Evolutionary conservation across 2,888 invertebrate genomes (phyloP), one percentile per base, ranked within the genome.

Genomic region (Epistrophella euchroma): DNA sequence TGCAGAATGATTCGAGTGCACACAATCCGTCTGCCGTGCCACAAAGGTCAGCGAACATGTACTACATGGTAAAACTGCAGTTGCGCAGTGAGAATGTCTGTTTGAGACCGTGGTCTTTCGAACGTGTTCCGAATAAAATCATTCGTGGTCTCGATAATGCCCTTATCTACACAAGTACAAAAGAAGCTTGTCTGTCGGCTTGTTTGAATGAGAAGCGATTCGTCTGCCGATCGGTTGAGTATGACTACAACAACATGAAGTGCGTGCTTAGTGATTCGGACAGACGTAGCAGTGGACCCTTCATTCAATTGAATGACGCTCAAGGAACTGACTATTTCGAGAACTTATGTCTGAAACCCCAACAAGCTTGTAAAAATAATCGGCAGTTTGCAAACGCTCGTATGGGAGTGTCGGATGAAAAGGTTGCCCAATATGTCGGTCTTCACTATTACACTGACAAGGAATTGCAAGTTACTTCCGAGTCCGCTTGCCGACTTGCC

Each of bases 131-230:
- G 4, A 98, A 98, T 92, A 97, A 97, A 93, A 96, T 97, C 93
- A 96, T 98, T 80, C 95, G 97, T 47, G 97, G 97, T 0, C 93
- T 97, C 89, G 98, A 98, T 93, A 97, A 98, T 91, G 97, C 97
- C 45, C 94, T 98, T 85, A 97, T 98, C 92, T 98, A 97, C 92
- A 97, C 98, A 1, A 97, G 97, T 62, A 97, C 98, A 78, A 98
- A 98, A 92, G 98, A 98, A 93, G 97, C 97, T 82, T 98, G 98
- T 91, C 94, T 98, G 35, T 97, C 98, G 32, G 97, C 98, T 50
- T 98, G 98, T 91, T 94, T 98, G 72, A 98, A 98, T 91, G 98
- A 98, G 94, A 97, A 97, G 92, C 96, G 97, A 72, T 98, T 98
- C 92, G 95, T 96, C 15, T 98, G 98, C 91, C 96, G 98, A 10